Conservation (phyloP, 2,888 invertebrate species). For the Anarsia innoxiella region DNA sequence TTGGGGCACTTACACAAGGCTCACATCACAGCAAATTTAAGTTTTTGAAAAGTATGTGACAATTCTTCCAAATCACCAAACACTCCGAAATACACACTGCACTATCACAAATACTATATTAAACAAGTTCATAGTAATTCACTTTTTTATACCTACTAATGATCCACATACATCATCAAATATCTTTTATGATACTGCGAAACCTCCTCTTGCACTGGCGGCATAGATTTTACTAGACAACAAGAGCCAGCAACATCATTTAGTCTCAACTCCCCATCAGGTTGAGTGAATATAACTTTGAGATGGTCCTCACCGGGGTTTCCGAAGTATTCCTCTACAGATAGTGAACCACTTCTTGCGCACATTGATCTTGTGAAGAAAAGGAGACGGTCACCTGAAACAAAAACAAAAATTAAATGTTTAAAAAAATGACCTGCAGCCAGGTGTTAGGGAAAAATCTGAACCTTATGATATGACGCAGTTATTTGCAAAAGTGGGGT, state of each 20-base stretch:
- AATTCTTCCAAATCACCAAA: no score
- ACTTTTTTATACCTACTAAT: background rate
- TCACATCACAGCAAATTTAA: no score
- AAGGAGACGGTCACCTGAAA: constrained; percentile 43
- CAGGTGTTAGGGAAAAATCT: no score
- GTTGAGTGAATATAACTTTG: constrained; percentile 29
- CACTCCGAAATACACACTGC: no score
- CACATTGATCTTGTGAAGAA: constrained; percentile 41
- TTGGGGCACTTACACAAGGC: no score
- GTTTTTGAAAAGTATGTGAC: no score
- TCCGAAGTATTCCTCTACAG: constrained; percentile 40
- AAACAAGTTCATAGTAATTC: no score
- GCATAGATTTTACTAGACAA: constrained; percentile 33
- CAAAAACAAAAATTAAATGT: no score
- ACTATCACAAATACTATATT: no score
- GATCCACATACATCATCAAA: constrained; percentile 26
- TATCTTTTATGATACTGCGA: constrained; percentile 38
- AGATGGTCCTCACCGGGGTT: constrained; percentile 21
- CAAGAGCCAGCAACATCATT: constrained; percentile 51
- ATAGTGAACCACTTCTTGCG: constrained; percentile 28
- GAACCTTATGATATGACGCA: no score
- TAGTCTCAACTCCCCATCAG: constrained; percentile 28
- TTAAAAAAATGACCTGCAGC: no score
- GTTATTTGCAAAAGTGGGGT: no score
- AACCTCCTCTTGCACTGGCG: constrained; percentile 29